Evolutionary conservation across 2,888 invertebrate genomes (phyloP).

Genomic region (Drosophila tripunctata): DNA sequence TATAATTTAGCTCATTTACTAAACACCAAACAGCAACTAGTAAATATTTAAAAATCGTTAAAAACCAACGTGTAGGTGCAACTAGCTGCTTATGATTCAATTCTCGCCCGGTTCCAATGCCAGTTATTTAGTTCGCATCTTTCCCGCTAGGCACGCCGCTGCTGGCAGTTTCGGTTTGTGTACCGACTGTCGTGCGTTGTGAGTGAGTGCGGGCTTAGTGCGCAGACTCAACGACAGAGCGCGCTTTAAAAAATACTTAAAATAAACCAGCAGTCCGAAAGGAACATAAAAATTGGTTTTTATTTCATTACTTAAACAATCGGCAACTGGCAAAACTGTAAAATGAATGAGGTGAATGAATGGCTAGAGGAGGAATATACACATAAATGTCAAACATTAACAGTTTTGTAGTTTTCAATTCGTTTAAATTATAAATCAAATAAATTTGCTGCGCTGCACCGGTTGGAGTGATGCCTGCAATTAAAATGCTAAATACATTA

Average conservation of each 20-base stretch:
- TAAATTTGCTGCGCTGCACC: slow-evolving; percentile 6
- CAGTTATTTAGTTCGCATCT: slow-evolving; percentile 45
- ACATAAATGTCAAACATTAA: background rate
- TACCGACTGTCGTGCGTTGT: slow-evolving; percentile 36
- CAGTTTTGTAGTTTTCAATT: background rate
- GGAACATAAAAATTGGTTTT: background rate
- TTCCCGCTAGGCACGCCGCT: slow-evolving; percentile 49
- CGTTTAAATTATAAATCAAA: background rate
- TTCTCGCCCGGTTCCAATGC: slow-evolving; percentile 1
- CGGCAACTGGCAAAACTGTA: slow-evolving; percentile 13
- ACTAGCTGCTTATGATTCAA: background rate
- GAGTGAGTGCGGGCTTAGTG: slow-evolving; percentile 43
- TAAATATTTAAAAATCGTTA: background rate
- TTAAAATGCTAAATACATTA: background rate
- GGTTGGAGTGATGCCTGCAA: background rate
- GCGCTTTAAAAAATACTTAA: slow-evolving; percentile 31
- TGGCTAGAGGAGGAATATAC: background rate
- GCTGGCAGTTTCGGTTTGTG: slow-evolving; percentile 61
- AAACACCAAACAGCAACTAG: background rate
- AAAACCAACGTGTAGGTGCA: background rate
- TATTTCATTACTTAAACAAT: slow-evolving; percentile 11
- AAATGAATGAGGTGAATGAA: slow-evolving; percentile 5
- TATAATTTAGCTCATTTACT: background rate
- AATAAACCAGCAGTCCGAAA: slow-evolving; percentile 1
- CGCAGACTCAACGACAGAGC: slow-evolving; percentile 64